Evolutionary conservation across 1,140 invertebrate species (phyloP), one percentile per base, ranked within the genome.

Genomic region (Babylonia areolata): DNA sequence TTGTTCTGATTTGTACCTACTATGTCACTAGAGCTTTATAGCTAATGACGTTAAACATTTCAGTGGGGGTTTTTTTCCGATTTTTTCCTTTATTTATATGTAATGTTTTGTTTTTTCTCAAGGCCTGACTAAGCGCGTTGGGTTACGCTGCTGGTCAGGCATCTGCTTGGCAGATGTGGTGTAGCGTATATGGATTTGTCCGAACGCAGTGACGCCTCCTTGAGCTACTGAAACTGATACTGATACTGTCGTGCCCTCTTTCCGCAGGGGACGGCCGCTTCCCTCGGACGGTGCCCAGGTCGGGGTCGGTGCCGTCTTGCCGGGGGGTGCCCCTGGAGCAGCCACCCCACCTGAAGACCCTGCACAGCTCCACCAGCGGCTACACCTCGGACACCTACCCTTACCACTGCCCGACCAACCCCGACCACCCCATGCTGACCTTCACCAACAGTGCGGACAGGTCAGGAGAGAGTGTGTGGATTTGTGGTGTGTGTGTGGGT

Each of bases 301-400:
- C 91, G 69, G 95, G 96, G 95, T 95, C 92, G 42, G 90, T 89
- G 83, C 90, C 88, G n/a, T 88, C 88, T 46, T 84, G 69, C 31
- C 85, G 79, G 17, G 87, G 54, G 78, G 78, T 81, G 81, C 80
- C 82, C 46, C 81, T 81, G 35, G 89, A 89, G 58, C 17, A 3
- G 15, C 15, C 9, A 3, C 58, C 58, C 71, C 40, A 69, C 42
- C 79, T 86, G 82, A 87, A 77, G 54, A 89, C 83, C 85, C 87
- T 90, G 51, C 89, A 88, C 80, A 87, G 88, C 81, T 71, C 86
- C 46, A 64, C 17, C 58, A 28, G 58, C 9, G 80, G 69, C 31
- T 88, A 78, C 75, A 86, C 35, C 77, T 89, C 88, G 17, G 88
- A 89, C 71, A 91, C 88, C 42, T 89, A 90, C 86, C 90, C 90